Evolutionary conservation across 1,140 invertebrate genomes (phyloP).

Genomic region (Choristoneura fumiferana): DNA sequence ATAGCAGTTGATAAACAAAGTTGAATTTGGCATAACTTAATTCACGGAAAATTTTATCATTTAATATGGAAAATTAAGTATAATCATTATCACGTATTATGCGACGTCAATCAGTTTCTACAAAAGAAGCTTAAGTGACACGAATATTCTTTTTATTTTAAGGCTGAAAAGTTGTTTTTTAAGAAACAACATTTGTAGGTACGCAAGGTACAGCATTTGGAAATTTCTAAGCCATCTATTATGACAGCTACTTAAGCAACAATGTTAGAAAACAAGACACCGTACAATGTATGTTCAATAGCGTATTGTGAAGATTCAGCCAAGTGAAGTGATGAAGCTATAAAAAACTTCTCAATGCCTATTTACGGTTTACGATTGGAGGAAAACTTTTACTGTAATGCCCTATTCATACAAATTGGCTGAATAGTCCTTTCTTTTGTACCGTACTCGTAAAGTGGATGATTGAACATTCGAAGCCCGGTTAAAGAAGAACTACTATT

Average conservation of each 20-base stretch:
- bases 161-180: no score
- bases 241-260: neutral
- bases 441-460: neutral
- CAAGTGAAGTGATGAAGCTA: neutral
- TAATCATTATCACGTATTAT: no score
- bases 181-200: no score
- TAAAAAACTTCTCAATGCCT: conserved; percentile 16
- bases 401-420: neutral
- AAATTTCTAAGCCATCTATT: conserved; percentile 1
- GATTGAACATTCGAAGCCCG: no score
- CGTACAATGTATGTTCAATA: conserved; percentile 4
- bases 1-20: no score
- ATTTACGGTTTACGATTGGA: conserved; percentile 7
- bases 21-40: no score
- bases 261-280: conserved; percentile 5
- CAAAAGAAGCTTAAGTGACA: no score
- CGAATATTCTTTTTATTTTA: no score
- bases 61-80: no score
- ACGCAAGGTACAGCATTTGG: neutral
- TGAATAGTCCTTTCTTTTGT: neutral
- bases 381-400: neutral
- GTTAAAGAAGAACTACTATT: no score
- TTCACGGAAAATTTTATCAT: no score
- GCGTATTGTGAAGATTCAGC: conserved; percentile 11
- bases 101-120: no score